phyloP scores from a whole-genome alignment of 2,797 vertebrate genomes.

The Tachyglossus aculeatus region DNA sequence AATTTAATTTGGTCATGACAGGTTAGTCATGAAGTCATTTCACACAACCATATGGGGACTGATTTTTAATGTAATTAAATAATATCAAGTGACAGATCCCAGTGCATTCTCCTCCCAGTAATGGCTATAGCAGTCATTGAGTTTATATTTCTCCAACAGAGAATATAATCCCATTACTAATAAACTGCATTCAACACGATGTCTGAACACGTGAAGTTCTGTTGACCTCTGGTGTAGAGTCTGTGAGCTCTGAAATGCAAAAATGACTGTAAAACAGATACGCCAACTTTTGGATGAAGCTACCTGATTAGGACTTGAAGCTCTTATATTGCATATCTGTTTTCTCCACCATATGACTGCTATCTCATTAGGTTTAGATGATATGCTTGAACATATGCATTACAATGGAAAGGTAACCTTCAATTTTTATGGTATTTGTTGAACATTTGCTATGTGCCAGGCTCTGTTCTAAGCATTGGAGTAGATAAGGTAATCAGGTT shows the following conservation, averaged over 20 bases:
- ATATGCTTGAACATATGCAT: too few species aligned
- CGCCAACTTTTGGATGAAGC: not conserved
- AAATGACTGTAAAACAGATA: not conserved
- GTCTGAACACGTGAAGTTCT: not conserved
- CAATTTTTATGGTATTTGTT: too few species aligned
- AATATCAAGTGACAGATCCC: not conserved
- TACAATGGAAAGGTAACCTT: too few species aligned
- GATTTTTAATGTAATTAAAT: not conserved
- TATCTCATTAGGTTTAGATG: not conserved
- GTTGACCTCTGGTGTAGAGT: not conserved
- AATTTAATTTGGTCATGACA: rapidly evolving
- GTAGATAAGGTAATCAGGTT: too few species aligned
- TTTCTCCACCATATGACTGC: not conserved
- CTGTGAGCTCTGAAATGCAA: not conserved
- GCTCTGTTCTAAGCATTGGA: too few species aligned
- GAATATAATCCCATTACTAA: not conserved
- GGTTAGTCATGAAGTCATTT: not conserved
- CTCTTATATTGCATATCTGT: not conserved
- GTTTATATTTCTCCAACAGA: not conserved
- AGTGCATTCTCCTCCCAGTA: rapidly evolving
- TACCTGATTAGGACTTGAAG: not conserved
- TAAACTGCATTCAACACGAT: not conserved
- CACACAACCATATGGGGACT: not conserved
- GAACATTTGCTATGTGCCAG: too few species aligned
- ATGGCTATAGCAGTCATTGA: not conserved